Conservation (phyloP, 2,797 vertebrate genomes). For the Synanceia verrucosa region DNA sequence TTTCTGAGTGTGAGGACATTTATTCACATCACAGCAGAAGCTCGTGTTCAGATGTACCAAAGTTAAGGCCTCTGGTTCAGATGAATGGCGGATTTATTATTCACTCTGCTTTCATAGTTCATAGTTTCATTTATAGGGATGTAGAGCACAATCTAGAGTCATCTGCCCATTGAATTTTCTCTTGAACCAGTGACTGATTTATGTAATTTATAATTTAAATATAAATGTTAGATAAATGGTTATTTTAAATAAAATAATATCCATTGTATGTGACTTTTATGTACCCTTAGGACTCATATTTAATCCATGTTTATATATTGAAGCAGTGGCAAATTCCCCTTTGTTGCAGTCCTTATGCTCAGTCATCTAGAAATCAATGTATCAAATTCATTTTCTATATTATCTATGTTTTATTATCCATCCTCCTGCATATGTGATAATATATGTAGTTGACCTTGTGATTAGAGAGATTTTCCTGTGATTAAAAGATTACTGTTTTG, state of each 20-base stretch:
- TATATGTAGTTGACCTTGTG: slow-evolving; percentile 12
- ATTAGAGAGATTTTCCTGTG: slow-evolving; percentile 18
- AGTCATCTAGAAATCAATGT: not conserved
- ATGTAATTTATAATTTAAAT: not conserved
- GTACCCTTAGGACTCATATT: not conserved
- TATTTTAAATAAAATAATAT: not conserved
- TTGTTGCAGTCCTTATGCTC: not conserved
- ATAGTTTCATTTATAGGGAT: slow-evolving; percentile 9
- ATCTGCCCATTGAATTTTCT: not conserved
- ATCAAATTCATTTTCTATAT: not conserved
- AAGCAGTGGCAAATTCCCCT: not conserved
- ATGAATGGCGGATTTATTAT: slow-evolving; percentile 26
- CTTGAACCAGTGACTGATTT: not conserved
- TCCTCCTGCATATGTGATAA: not conserved
- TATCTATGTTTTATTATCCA: not conserved
- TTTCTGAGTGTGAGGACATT: slow-evolving; percentile 58
- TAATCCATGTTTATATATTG: not conserved
- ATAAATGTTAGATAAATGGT: not conserved
- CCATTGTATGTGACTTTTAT: not conserved
- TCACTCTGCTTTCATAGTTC: slow-evolving; percentile 32
- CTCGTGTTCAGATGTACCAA: slow-evolving; percentile 45
- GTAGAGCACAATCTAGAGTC: not conserved
- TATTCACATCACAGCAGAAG: slow-evolving; percentile 57
- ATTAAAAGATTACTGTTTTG: slow-evolving; percentile 24
- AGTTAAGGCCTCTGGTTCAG: slow-evolving; percentile 17